These are phyloP conservation scores for Paradoxurus hermaphroditus DNA, from an alignment of 2,113 vertebrate genomes.

Conservation along the genomic window DNA sequence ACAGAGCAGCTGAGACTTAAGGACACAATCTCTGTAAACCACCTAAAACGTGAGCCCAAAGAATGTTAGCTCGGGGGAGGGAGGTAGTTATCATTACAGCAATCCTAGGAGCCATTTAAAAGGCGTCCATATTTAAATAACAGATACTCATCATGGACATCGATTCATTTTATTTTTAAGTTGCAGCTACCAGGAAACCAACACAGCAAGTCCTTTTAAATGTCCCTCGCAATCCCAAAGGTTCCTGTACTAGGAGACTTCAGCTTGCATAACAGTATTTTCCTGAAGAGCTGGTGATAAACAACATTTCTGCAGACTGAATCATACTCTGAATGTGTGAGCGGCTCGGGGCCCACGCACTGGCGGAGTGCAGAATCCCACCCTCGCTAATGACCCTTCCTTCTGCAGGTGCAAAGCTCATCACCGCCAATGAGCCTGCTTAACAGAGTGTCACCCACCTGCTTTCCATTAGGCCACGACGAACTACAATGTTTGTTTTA, in stretches of 20 bases:
- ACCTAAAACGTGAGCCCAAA: background rate
- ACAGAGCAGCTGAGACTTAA: background rate
- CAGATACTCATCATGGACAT: background rate
- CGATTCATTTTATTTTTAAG: background rate
- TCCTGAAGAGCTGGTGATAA: constrained; percentile 4
- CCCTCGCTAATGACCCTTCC: background rate
- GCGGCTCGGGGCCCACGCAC: background rate
- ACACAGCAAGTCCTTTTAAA: background rate
- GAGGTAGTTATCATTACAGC: background rate
- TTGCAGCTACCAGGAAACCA: background rate
- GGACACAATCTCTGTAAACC: background rate
- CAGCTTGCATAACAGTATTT: background rate
- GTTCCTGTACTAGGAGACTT: background rate
- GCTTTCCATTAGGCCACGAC: background rate
- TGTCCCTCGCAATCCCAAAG: background rate
- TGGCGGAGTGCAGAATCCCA: background rate
- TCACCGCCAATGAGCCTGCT: background rate
- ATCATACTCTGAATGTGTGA: background rate
- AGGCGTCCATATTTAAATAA: background rate
- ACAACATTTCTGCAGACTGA: constrained; percentile 9
- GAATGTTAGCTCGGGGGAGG: background rate
- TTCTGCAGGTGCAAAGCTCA: background rate
- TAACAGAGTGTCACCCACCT: background rate
- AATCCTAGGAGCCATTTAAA: background rate
- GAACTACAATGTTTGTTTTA: background rate